Evolutionary conservation across 2,888 invertebrate species (phyloP).

Genomic region (Sarcophaga caerulescens): DNA sequence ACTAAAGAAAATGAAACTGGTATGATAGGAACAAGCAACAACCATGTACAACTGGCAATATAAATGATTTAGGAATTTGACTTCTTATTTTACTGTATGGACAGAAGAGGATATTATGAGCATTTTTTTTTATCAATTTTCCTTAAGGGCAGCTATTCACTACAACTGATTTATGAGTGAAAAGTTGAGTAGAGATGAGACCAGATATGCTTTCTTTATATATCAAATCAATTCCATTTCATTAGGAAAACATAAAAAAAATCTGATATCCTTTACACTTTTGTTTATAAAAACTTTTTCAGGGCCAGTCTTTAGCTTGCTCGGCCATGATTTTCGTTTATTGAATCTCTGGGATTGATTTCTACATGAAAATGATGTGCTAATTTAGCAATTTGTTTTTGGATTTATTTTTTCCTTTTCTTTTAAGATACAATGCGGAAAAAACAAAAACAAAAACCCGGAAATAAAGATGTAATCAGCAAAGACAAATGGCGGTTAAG

Average conservation of each 20-base stretch:
- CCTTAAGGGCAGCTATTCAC: constrained; percentile 46
- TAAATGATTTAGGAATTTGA: too few species aligned
- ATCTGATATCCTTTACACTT: too few species aligned
- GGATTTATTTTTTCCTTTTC: background rate
- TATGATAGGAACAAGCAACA: too few species aligned
- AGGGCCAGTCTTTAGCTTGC: background rate
- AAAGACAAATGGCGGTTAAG: constrained; percentile 61
- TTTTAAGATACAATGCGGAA: too few species aligned
- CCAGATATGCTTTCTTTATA: too few species aligned
- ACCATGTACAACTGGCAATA: background rate
- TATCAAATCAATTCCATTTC: too few species aligned
- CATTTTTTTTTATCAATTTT: constrained; percentile 52
- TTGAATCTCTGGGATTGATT: constrained; percentile 24
- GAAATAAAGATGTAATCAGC: constrained; percentile 54
- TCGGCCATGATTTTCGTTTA: background rate
- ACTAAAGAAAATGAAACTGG: too few species aligned
- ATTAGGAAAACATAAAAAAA: too few species aligned
- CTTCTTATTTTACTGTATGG: too few species aligned
- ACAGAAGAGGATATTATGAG: background rate
- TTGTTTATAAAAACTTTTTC: background rate
- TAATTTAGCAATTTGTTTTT: constrained; percentile 68
- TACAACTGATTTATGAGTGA: constrained; percentile 52
- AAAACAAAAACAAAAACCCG: background rate
- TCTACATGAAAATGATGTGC: constrained; percentile 50
- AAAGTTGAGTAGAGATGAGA: constrained; percentile 7